Conservation (phyloP, 2,113 vertebrate genomes). For the Gracilinanus agilis region DNA sequence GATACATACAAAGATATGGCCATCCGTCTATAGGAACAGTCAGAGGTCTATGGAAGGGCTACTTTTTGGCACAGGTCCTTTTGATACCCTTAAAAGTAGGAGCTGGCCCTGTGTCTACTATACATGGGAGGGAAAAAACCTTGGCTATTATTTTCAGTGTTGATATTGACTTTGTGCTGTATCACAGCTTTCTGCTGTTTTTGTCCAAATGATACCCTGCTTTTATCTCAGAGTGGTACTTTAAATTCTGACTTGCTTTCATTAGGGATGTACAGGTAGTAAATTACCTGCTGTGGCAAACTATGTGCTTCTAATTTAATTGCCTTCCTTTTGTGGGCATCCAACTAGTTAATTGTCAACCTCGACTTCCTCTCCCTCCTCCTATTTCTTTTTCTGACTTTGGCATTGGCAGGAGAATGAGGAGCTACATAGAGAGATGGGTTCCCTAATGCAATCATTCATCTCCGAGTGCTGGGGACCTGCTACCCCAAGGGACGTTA, state of each 20-base stretch:
- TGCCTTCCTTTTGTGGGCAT: conserved; percentile 9
- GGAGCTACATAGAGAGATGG: background rate
- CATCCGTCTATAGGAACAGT: no score
- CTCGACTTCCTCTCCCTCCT: background rate
- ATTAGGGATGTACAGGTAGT: background rate
- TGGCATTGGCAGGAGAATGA: background rate
- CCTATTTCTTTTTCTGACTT: background rate
- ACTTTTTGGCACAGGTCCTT: background rate
- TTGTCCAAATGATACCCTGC: background rate
- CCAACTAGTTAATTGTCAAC: background rate
- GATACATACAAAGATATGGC: background rate
- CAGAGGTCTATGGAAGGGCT: background rate
- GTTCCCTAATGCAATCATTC: background rate
- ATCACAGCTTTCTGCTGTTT: background rate
- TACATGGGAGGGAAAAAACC: background rate
- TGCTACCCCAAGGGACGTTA: background rate
- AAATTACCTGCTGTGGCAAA: background rate
- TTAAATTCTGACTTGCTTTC: background rate
- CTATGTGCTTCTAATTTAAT: background rate
- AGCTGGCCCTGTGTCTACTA: background rate
- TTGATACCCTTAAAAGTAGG: background rate
- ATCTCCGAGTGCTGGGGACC: background rate
- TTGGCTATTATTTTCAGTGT: background rate
- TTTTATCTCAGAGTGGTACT: background rate
- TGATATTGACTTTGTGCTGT: background rate